Conservation (phyloP, 2,888 invertebrate species). For the Morpho helenor region DNA sequence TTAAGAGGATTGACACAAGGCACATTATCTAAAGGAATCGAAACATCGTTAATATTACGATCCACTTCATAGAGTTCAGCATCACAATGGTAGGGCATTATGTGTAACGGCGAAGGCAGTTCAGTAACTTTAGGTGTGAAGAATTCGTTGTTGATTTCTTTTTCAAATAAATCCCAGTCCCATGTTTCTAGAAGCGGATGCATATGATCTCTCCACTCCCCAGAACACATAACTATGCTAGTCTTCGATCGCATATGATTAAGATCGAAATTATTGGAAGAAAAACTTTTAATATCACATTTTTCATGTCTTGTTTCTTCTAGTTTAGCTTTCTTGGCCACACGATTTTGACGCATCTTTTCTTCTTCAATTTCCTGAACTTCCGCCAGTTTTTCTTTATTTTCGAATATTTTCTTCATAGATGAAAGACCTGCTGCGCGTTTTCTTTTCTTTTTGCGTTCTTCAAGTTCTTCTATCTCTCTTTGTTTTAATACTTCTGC, state of each 20-base stretch:
- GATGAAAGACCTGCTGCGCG: conserved; percentile 82
- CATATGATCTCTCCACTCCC: conserved; percentile 81
- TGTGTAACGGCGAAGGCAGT: conserved; percentile 70
- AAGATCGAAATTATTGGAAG: conserved; percentile 66
- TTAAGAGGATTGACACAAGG: conserved; percentile 81
- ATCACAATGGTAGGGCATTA: conserved; percentile 70
- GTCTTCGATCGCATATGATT: conserved; percentile 74
- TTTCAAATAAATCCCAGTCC: conserved; percentile 83
- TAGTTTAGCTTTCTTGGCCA: conserved; percentile 63
- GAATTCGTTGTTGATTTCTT: conserved; percentile 70
- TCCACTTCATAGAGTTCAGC: conserved; percentile 74
- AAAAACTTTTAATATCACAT: conserved; percentile 68
- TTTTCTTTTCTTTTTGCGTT: conserved; percentile 78
- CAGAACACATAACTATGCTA: conserved; percentile 68
- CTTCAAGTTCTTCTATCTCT: conserved; percentile 76
- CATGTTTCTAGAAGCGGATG: conserved; percentile 82
- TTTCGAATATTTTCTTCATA: conserved; percentile 87
- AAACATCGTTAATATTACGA: conserved; percentile 71
- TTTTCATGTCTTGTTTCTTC: conserved; percentile 68
- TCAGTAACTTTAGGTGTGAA: conserved; percentile 62
- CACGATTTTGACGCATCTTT: conserved; percentile 59
- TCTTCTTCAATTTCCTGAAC: conserved; percentile 78
- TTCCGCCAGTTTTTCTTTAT: conserved; percentile 85
- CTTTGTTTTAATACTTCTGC: conserved; percentile 82
- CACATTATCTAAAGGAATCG: conserved; percentile 78